phyloP scores from a whole-genome alignment of 2,888 invertebrate species.

The Volucella bombylans region DNA sequence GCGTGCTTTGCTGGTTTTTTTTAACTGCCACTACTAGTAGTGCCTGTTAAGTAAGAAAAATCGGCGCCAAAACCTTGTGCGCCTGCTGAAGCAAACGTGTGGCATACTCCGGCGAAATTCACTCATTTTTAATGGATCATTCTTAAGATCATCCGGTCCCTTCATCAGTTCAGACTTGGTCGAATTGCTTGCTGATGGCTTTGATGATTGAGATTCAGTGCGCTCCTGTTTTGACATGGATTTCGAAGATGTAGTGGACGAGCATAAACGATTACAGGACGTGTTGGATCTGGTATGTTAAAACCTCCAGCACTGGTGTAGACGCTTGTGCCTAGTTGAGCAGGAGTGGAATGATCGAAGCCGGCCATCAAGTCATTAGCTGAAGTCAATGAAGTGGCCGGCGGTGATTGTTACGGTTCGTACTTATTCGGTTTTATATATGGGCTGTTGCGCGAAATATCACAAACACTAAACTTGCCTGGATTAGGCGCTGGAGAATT shows the following conservation, averaged over 20 bases:
- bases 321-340: slow-evolving; percentile 53
- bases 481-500: slow-evolving; percentile 84
- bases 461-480: slow-evolving; percentile 81
- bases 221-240: no score
- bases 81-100: slow-evolving; percentile 82
- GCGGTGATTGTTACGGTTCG: slow-evolving; percentile 75
- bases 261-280: slow-evolving; percentile 52
- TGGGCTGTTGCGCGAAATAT: slow-evolving; percentile 81
- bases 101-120: slow-evolving; percentile 82
- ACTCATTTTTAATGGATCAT: slow-evolving; percentile 82
- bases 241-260: slow-evolving; percentile 78
- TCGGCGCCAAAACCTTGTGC: slow-evolving; percentile 80
- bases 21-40: slow-evolving; percentile 70
- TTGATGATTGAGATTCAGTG: slow-evolving; percentile 79
- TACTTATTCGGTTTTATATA: slow-evolving; percentile 81
- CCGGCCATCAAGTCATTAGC: slow-evolving; percentile 80
- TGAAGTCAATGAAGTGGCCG: slow-evolving; percentile 77
- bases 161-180: slow-evolving; percentile 82
- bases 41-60: slow-evolving; percentile 79
- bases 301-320: slow-evolving; percentile 60
- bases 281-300: slow-evolving; percentile 64
- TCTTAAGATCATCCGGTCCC: slow-evolving; percentile 81
- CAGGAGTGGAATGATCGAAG: slow-evolving; percentile 75
- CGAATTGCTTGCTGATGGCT: slow-evolving; percentile 79
- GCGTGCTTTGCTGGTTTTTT: slow-evolving; percentile 75